Evolutionary conservation across 2,113 vertebrate species (phyloP).

Genomic region (Myiozetetes cayanensis): DNA sequence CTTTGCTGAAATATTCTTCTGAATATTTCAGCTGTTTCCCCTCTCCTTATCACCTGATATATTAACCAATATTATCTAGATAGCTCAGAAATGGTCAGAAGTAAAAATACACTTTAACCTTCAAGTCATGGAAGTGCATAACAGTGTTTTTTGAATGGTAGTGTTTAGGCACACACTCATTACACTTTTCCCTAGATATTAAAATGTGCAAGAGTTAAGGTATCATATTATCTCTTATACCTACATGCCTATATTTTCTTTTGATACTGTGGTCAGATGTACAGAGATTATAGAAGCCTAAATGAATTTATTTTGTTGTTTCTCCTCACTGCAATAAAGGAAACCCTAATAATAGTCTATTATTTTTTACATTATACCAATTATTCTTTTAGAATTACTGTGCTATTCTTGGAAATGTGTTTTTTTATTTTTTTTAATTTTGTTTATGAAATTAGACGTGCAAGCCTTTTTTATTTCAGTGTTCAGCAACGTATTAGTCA

Average conservation of each 20-base stretch:
- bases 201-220: neutral
- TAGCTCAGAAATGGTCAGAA: neutral
- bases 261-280: neutral
- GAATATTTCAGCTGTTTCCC: neutral
- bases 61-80: neutral
- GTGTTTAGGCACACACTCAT: neutral
- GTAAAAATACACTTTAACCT: neutral
- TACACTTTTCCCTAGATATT: neutral
- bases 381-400: neutral
- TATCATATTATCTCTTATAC: neutral
- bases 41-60: neutral
- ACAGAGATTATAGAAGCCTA: neutral
- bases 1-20: neutral
- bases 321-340: neutral
- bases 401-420: neutral
- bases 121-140: neutral
- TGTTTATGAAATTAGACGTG: neutral
- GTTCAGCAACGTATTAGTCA: neutral
- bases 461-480: neutral
- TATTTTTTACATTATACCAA: neutral
- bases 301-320: neutral
- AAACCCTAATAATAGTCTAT: neutral
- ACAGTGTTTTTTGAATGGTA: neutral
- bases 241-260: neutral
- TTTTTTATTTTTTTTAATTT: neutral